Evolutionary conservation across 2,797 vertebrate genomes (phyloP), one percentile per base, ranked within the genome.

Genomic region (Staurois parvus): DNA sequence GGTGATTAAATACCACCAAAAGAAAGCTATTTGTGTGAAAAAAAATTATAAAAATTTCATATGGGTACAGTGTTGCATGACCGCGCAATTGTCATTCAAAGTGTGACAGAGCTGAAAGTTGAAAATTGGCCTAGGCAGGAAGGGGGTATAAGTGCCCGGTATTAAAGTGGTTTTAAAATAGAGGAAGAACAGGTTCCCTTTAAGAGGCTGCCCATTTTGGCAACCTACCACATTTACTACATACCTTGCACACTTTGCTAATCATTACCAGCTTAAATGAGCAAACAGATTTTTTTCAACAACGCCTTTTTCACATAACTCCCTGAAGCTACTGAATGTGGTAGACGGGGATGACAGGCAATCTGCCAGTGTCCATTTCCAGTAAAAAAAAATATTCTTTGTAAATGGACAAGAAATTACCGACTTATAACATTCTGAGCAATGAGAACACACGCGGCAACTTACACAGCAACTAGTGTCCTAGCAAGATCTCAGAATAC

Each of bases 161-260:
- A n/a, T n/a, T n/a, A n/a, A n/a, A n/a, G n/a, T n/a, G n/a, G n/a
- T n/a, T n/a, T n/a, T 42, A 42, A 42, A 5, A 10, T 19, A 52
- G 48, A 0, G 17, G 19, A 17, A 52, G 2, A 19, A 45, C 12
- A 52, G 17, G 48, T 52, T 52, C 17, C 13, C 4, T 17, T 52
- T 52, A 52, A 52, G 17, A 19, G 48, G 48, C 48, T 17, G 48
- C 48, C 48, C 6, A 3, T 52, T 52, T 45, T 80, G 66, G 78
- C 67, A 32, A 3, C 10, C 66, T 19, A 37, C 9, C 9, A 24
- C 40, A 24, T 21, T 69, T 24, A 30, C 15, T 69, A 59, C 59
- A 78, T 68, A 80, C 67, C 78, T 70, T n/a, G 42, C 30, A 80
- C 42, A 68, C 79, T 72, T n/a, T 72, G 48, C 40, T 68, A 59